Evolutionary conservation across 2,888 invertebrate species (phyloP).

Genomic region (Diarsia dahlii): DNA sequence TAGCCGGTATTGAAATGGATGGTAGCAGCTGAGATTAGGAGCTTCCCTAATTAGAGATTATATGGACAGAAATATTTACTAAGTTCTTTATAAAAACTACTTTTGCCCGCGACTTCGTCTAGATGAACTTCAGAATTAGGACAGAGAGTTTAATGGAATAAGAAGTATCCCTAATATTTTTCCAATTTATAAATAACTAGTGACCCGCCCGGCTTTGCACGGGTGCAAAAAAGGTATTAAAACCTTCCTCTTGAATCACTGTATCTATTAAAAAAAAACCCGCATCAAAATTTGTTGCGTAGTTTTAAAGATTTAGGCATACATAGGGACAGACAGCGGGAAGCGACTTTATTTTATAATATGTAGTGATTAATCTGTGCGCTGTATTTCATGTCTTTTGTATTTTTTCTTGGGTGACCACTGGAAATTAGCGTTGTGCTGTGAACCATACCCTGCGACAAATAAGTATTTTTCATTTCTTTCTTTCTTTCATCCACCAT

Average conservation of each 20-base stretch:
- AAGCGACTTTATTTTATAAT: too few relatives aligned
- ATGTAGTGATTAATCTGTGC: background rate
- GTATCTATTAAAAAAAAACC: too few relatives aligned
- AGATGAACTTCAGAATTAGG: background rate
- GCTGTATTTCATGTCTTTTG: background rate
- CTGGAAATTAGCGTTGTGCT: background rate
- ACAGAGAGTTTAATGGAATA: too few relatives aligned
- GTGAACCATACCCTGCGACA: background rate
- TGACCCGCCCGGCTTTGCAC: too few relatives aligned
- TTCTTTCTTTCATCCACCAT: background rate
- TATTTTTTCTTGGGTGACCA: background rate
- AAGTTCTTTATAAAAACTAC: background rate
- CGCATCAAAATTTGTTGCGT: too few relatives aligned
- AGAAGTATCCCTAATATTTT: background rate
- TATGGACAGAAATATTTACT: background rate
- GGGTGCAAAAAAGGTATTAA: too few relatives aligned
- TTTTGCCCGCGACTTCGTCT: background rate
- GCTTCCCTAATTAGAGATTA: constrained; percentile 34
- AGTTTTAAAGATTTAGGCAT: too few relatives aligned
- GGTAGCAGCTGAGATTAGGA: constrained; percentile 28
- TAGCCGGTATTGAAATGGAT: constrained; percentile 12
- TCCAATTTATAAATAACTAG: background rate
- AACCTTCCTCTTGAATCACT: too few relatives aligned
- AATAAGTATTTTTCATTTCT: background rate
- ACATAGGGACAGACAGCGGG: too few relatives aligned